Conservation (phyloP, 2,888 invertebrate species). For the Hemistola chrysoprasaria region DNA sequence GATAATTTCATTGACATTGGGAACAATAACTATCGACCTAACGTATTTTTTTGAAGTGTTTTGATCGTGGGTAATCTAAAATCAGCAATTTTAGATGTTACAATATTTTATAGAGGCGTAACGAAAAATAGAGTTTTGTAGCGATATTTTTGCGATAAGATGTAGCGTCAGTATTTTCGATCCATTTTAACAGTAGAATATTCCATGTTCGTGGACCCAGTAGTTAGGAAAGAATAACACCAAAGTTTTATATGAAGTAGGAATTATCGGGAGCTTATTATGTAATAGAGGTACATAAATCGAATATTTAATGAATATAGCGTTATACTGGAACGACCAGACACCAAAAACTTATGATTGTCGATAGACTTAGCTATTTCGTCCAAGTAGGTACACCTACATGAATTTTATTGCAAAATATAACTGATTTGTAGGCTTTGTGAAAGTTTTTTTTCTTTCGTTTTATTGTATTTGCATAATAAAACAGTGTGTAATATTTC, state of each 20-base stretch:
- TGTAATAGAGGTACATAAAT: conserved; percentile 38
- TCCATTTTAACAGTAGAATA: conserved; percentile 62
- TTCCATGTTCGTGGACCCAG: conserved; percentile 61
- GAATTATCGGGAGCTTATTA: conserved; percentile 66
- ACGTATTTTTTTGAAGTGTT: conserved; percentile 64
- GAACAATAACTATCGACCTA: conserved; percentile 70
- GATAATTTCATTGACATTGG: conserved; percentile 50
- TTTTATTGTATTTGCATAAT: not conserved
- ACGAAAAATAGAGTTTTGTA: conserved; percentile 58
- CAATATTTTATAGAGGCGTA: conserved; percentile 44
- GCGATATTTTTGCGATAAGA: conserved; percentile 69
- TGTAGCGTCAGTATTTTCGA: conserved; percentile 77
- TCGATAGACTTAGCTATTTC: conserved; percentile 63
- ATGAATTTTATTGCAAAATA: conserved; percentile 24
- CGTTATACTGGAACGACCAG: conserved; percentile 27
- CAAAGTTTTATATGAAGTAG: conserved; percentile 69
- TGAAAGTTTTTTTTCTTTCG: conserved; percentile 1
- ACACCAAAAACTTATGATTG: conserved; percentile 42
- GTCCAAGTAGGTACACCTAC: conserved; percentile 50
- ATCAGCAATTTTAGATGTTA: conserved; percentile 39
- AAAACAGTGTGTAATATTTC: no score
- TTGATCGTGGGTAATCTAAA: conserved; percentile 41
- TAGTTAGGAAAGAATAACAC: conserved; percentile 73
- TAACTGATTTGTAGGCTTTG: conserved; percentile 7
- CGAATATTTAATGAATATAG: conserved; percentile 26